These are phyloP conservation scores for Alfaro cultratus DNA, from an alignment of 2,797 vertebrate genomes.

Conservation along the genomic window DNA sequence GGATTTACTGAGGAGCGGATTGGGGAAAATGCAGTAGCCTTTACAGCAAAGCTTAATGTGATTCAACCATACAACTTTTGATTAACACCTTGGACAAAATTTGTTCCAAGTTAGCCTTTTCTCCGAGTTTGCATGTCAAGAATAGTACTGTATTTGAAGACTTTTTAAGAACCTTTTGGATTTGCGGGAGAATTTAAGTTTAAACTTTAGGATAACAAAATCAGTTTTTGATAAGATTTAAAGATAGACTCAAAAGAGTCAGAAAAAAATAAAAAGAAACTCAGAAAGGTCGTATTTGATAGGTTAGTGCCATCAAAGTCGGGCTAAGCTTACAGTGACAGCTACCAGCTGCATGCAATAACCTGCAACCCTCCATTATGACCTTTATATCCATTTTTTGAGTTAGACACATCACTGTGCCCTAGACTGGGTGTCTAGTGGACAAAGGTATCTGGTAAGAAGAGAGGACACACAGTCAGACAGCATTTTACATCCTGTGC, in stretches of 20 bases:
- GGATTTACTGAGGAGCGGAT: background rate
- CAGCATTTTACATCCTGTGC: slow-evolving; percentile 78
- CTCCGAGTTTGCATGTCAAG: background rate
- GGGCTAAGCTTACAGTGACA: slow-evolving; percentile 65
- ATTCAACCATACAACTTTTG: background rate
- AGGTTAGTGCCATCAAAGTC: slow-evolving; percentile 53
- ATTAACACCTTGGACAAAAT: background rate
- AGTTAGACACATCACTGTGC: slow-evolving; percentile 45
- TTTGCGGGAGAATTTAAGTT: background rate
- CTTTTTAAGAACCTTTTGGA: background rate
- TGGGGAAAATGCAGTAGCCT: background rate
- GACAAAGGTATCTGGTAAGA: slow-evolving; percentile 70
- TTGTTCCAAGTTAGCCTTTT: background rate
- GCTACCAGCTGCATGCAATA: slow-evolving; percentile 73
- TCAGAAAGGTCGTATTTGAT: slow-evolving; percentile 37
- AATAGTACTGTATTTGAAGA: background rate
- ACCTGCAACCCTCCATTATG: slow-evolving; percentile 45
- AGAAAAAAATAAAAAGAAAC: slow-evolving; percentile 29
- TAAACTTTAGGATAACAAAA: slow-evolving; percentile 23
- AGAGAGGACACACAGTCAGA: slow-evolving; percentile 73
- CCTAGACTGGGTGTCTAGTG: slow-evolving; percentile 50
- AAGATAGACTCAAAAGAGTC: slow-evolving; percentile 46
- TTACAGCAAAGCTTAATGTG: background rate
- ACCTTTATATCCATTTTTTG: slow-evolving; percentile 54
- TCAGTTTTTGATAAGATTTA: slow-evolving; percentile 24